These are phyloP conservation scores for Drosophila busckii DNA, from an alignment of 1,140 invertebrate genomes.

Conservation along the genomic window DNA sequence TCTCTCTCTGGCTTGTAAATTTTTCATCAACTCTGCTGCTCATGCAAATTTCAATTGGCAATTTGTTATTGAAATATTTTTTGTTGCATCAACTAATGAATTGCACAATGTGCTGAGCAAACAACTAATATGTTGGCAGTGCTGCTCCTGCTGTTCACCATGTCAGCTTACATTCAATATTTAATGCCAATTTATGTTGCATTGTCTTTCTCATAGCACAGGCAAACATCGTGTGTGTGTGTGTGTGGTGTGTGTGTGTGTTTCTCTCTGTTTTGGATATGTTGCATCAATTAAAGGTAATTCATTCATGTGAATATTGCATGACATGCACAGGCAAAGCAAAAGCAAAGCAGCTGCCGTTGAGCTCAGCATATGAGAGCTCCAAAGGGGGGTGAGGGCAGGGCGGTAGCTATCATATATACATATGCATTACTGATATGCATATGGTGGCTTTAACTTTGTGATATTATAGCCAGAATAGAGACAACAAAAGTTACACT, in stretches of 20 bases:
- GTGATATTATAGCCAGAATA: conserved; percentile 32
- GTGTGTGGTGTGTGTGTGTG: conserved; percentile 13
- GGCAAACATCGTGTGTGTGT: background rate
- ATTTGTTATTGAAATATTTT: conserved; percentile 69
- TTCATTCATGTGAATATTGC: conserved; percentile 71
- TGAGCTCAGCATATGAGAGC: background rate
- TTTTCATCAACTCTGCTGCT: conserved; percentile 37
- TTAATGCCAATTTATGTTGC: conserved; percentile 72
- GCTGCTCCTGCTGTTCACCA: background rate
- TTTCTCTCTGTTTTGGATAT: conserved; percentile 27
- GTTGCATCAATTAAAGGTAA: conserved; percentile 73
- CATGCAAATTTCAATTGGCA: conserved; percentile 50
- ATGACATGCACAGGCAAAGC: conserved; percentile 46
- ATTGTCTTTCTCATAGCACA: conserved; percentile 27
- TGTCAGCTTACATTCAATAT: conserved; percentile 50
- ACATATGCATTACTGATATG: conserved; percentile 2
- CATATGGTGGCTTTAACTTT: conserved; percentile 35
- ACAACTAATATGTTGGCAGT: conserved; percentile 4
- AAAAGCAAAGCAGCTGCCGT: background rate
- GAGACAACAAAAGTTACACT: conserved; percentile 2
- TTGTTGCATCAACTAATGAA: conserved; percentile 53
- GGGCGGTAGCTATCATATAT: background rate
- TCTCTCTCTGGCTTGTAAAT: conserved; percentile 10
- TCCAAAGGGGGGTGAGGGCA: background rate
- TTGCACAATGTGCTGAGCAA: conserved; percentile 42